These are phyloP conservation scores for Otus scops DNA, from an alignment of 2,797 vertebrate species.

Conservation along the genomic window DNA sequence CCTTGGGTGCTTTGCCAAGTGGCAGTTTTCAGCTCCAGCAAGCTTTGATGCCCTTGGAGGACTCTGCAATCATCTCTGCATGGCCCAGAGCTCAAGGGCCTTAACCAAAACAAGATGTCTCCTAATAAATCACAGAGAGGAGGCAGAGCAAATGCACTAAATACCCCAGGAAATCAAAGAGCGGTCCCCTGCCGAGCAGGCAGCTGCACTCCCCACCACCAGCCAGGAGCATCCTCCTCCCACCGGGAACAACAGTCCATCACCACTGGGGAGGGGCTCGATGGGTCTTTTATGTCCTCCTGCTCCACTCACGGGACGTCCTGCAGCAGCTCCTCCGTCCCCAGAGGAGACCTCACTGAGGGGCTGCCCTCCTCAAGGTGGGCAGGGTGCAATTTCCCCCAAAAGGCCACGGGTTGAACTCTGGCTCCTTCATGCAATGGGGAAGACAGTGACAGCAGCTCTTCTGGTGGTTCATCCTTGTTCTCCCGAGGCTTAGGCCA, in stretches of 20 bases:
- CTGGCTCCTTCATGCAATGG: background rate
- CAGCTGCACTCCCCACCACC: background rate
- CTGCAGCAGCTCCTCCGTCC: background rate
- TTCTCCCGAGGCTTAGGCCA: background rate
- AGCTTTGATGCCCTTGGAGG: background rate
- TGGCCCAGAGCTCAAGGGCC: background rate
- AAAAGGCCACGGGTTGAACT: background rate
- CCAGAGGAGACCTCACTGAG: background rate
- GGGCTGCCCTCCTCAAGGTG: background rate
- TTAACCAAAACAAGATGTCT: background rate
- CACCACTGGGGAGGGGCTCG: fast-evolving
- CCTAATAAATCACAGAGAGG: background rate
- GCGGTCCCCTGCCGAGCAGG: fast-evolving
- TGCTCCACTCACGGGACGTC: background rate
- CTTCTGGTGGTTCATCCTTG: background rate
- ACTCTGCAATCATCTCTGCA: background rate
- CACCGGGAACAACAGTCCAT: background rate
- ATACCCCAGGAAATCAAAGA: background rate
- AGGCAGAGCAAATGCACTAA: background rate
- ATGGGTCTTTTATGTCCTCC: background rate
- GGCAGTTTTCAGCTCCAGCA: background rate
- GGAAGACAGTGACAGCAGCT: background rate
- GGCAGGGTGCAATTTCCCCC: background rate
- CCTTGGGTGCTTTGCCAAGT: fast-evolving
- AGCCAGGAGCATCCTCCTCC: background rate